Conservation (phyloP, 2,888 invertebrate genomes). For the Spicauda simplicius region DNA sequence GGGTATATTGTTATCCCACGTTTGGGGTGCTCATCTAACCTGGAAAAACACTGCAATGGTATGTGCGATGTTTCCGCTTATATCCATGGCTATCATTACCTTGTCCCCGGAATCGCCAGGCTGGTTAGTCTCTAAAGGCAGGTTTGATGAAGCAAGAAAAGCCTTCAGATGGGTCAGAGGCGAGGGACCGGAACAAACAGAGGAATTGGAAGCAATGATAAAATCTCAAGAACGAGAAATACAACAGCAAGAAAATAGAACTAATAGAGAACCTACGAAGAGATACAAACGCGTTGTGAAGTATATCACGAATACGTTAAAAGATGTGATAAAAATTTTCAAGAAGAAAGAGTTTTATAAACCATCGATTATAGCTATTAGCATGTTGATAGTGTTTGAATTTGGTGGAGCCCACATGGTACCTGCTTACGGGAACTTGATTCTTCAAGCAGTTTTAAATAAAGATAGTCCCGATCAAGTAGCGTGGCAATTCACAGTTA, state of each 20-base stretch:
- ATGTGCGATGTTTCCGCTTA: constrained; percentile 78
- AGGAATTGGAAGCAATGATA: constrained; percentile 75
- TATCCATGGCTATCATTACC: constrained; percentile 73
- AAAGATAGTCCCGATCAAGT: constrained; percentile 67
- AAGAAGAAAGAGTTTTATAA: constrained; percentile 79
- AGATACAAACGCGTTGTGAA: constrained; percentile 58
- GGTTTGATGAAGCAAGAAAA: constrained; percentile 82
- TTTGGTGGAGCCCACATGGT: constrained; percentile 80
- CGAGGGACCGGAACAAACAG: constrained; percentile 67
- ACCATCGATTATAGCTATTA: constrained; percentile 75
- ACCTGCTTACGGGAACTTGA: constrained; percentile 76
- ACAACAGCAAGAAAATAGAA: constrained; percentile 53
- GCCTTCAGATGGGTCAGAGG: constrained; percentile 87
- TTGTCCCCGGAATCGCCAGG: constrained; percentile 87
- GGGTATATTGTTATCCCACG: constrained; percentile 87
- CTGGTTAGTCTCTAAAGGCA: constrained; percentile 87
- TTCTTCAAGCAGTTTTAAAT: constrained; percentile 69
- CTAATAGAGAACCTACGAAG: constrained; percentile 47
- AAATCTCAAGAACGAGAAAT: constrained; percentile 65
- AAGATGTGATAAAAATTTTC: constrained; percentile 67
- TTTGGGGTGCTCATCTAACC: constrained; percentile 85
- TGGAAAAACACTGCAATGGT: constrained; percentile 86
- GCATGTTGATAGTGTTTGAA: constrained; percentile 77
- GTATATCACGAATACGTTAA: constrained; percentile 57
- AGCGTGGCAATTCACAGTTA: constrained; percentile 85